Conservation (phyloP, 2,888 invertebrate species). For the Patella depressa region DNA sequence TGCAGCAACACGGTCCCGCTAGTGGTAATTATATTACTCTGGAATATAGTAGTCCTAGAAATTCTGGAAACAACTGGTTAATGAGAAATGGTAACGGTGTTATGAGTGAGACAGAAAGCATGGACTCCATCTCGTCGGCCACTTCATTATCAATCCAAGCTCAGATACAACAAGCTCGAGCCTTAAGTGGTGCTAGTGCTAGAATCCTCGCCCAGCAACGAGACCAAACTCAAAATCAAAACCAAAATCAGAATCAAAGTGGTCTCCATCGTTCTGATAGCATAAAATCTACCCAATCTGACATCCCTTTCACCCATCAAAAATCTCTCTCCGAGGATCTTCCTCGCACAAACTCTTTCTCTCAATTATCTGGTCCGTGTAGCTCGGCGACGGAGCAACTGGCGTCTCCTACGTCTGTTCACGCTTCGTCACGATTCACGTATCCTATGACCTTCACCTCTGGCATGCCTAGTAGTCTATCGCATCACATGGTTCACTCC, state of each 20-base stretch:
- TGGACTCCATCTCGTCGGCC: conserved; percentile 75
- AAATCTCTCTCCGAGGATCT: conserved; percentile 50
- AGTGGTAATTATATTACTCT: conserved; percentile 60
- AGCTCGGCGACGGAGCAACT: conserved; percentile 42
- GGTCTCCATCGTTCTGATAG: conserved; percentile 66
- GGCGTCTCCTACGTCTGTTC: conserved; percentile 65
- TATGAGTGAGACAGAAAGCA: conserved; percentile 83
- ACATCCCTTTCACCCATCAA: conserved; percentile 89
- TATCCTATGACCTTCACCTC: conserved; percentile 61
- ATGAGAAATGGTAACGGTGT: conserved; percentile 57
- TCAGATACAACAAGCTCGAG: conserved; percentile 82
- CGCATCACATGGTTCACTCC: conserved; percentile 59
- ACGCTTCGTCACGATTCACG: conserved; percentile 62
- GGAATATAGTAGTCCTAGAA: conserved; percentile 53
- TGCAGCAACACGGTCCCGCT: conserved; percentile 45
- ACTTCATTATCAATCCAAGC: conserved; percentile 67
- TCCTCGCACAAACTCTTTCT: conserved; percentile 58
- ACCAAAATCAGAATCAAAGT: conserved; percentile 64
- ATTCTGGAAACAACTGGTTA: conserved; percentile 55
- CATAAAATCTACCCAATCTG: conserved; percentile 87
- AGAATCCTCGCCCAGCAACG: conserved; percentile 57
- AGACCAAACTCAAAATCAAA: conserved; percentile 76
- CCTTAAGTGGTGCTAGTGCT: conserved; percentile 79
- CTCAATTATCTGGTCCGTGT: conserved; percentile 55
- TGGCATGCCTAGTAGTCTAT: conserved; percentile 28